These are phyloP conservation scores for Biston betularia DNA, from an alignment of 2,888 invertebrate genomes.

Conservation along the genomic window DNA sequence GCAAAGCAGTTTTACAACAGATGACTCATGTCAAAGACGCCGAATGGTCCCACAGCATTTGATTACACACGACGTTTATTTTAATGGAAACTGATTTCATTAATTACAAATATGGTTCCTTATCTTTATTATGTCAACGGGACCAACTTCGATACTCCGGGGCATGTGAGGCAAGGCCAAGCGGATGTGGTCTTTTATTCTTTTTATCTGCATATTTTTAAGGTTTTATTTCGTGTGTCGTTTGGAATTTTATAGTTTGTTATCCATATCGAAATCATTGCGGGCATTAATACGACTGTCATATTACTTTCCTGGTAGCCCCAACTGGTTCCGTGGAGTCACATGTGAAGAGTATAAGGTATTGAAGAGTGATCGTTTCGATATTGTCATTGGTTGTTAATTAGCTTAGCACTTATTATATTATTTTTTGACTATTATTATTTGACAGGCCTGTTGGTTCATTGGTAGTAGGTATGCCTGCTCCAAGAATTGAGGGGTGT, in stretches of 20 bases:
- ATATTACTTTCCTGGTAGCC: conserved; percentile 67
- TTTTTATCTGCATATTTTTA: conserved; percentile 55
- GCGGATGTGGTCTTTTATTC: conserved; percentile 54
- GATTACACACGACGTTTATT: conserved; percentile 64
- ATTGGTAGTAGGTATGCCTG: too few species aligned
- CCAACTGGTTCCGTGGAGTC: conserved; percentile 53
- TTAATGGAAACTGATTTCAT: conserved; percentile 76
- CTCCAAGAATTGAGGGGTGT: too few species aligned
- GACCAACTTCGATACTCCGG: conserved; percentile 43
- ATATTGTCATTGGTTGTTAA: conserved; percentile 51
- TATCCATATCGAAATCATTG: conserved; percentile 77
- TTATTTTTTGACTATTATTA: too few species aligned
- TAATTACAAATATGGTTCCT: conserved; percentile 76
- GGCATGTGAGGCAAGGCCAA: conserved; percentile 40
- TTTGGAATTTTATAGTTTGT: conserved; percentile 69
- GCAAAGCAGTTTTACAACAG: conserved; percentile 56
- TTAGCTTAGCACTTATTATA: conserved; percentile 51
- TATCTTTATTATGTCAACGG: conserved; percentile 74
- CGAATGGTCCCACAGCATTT: conserved; percentile 54
- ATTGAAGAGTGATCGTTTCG: conserved; percentile 46
- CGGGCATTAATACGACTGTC: conserved; percentile 74
- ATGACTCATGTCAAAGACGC: conserved; percentile 69
- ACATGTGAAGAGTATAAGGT: conserved; percentile 42
- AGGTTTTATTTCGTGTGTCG: conserved; percentile 64
- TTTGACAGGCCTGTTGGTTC: too few species aligned